Conservation (phyloP, 1,140 invertebrate genomes). For the Homalodisca vitripennis region DNA sequence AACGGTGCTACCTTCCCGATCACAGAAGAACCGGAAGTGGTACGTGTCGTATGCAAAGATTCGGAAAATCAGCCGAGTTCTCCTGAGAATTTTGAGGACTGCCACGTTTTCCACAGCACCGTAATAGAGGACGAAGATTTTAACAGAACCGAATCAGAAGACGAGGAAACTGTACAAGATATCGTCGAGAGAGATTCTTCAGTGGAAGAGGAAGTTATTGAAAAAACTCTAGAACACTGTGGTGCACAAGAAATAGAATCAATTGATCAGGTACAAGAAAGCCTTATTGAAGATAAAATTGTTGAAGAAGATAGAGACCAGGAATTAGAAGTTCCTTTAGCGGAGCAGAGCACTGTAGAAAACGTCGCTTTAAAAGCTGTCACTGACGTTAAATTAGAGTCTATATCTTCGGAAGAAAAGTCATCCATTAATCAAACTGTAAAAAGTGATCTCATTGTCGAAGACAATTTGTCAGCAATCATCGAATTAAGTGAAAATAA, state of each 20-base stretch:
- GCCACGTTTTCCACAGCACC: slow-evolving; percentile 5
- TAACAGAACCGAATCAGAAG: slow-evolving; percentile 7
- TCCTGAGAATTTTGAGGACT: not conserved
- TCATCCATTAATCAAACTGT: not conserved
- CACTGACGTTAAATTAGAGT: not conserved
- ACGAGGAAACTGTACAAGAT: not conserved
- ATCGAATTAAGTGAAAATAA: too few species aligned
- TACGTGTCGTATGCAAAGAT: too few species aligned
- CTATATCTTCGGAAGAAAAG: not conserved
- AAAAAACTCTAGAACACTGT: too few species aligned
- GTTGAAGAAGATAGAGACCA: too few species aligned
- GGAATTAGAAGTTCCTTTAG: too few species aligned
- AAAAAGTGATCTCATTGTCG: not conserved
- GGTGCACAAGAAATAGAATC: not conserved
- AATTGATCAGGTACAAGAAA: not conserved
- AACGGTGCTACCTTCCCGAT: not conserved
- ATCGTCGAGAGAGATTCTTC: not conserved
- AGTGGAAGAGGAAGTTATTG: too few species aligned
- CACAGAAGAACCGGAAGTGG: not conserved
- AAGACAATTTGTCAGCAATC: not conserved
- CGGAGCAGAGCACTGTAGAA: slow-evolving; percentile 9
- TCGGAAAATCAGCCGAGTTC: slow-evolving; percentile 4
- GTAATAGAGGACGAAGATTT: not conserved
- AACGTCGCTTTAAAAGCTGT: not conserved
- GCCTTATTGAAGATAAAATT: too few species aligned